Base-by-base conservation (phyloP, 2,888 invertebrate genomes). In the Ormyrus rosae region DNA sequence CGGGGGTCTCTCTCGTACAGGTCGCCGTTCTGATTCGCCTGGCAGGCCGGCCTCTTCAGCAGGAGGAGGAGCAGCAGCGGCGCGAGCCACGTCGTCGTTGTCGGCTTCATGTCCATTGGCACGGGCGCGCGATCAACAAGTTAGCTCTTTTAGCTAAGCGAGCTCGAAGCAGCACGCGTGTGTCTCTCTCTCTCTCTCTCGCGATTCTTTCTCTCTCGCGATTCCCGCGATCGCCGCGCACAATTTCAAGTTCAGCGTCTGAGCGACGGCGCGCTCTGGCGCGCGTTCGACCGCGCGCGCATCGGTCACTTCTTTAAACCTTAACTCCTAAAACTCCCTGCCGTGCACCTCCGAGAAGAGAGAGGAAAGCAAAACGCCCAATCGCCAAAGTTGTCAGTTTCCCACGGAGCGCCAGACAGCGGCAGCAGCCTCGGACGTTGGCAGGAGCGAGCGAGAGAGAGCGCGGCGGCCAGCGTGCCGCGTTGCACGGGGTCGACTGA, bases 401-500 rank as follows among this genome's bases (percentile, higher is more conserved):
- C 1, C 1, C 19, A 19, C 19, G 2, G 2, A 19, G 2, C 19
- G 19, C 19, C 19, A 19, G 34, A 13, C 34, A 34, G 34, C 34
- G 0, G 4, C 34, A 19, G 34, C 34, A 1, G 34, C 34, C 34
- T 34, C 34, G 34, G 2, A 34, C 4, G 0, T 34, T 2, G 34
- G 4, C 3, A 4, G 34, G 77, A 80, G 79, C 34, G 51, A 76
- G 69, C 60, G 65, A 61, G 74, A 79, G 58, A 69, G 70, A 71
- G 69, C 82, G 82, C 83, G 87, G 86, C 88, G 87, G 87, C 90
- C 88, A 88, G 87, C 90, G 90, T 89, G 89, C 90, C 90, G 89
- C 90, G 89, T 67, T 90, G 89, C 90, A 90, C 90, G 90, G 89
- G 90, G 89, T 90, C 89, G 90, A 90, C 90, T 90, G 90, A 89